Evolutionary conservation across 1,140 invertebrate species (phyloP), one percentile per base, ranked within the genome.

Genomic region (Heterodera schachtii): DNA sequence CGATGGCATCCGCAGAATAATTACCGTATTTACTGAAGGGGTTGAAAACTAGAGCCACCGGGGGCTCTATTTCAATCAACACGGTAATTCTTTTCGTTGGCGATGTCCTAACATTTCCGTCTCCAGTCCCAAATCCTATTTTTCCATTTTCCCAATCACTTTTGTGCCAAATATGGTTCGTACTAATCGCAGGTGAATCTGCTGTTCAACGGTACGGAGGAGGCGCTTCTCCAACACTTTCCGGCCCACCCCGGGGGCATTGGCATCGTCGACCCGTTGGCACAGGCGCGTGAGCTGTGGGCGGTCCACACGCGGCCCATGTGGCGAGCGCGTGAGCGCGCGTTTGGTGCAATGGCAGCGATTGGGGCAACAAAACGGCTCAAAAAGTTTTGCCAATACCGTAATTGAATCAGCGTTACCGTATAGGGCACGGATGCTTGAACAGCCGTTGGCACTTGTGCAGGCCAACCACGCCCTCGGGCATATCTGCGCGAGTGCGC

Each of bases 131-230:
- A 31, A 31, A 31, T 31, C 31, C 31, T 31, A 31, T 31, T 31
- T 31, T 31, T 31, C 31, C 31, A 31, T 31, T 31, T 31, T 31
- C 31, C 31, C 31, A 31, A 31, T 31, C 1, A 31, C 31, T 31
- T 31, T 31, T 31, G 31, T 31, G 31, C 31, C 31, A 31, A 31
- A 31, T 31, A 31, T 31, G 31, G 31, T 31, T 31, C 31, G 31
- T 0, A 31, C 31, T 31, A 31, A 19, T 71, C 21, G n/a, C 69
- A 71, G 69, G 44, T 71, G 41, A 46, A 71, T 71, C 2, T 43
- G 46, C 81, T 82, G 21, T 82, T 83, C 66, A 82, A 82, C 82
- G 60, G 83, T n/a, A 82, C 81, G 13, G 81, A 82, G 44, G 81
- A 82, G 47, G n/a, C 43, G n/a, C 52, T 82, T 47, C 80, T 21